Base-by-base conservation (phyloP, 2,888 invertebrate genomes). In the Ditula angustiorana region DNA sequence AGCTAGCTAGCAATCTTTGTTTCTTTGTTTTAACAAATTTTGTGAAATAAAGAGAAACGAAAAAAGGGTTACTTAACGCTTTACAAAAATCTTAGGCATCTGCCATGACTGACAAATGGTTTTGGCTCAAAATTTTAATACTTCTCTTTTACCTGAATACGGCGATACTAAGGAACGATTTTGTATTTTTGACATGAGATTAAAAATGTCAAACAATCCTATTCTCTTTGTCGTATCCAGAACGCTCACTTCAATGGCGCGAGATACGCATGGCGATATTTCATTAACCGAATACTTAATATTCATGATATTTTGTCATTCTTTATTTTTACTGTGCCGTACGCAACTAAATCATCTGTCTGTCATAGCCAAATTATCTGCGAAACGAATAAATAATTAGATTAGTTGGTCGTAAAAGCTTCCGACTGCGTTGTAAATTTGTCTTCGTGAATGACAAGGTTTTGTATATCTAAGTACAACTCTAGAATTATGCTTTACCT, bases 301-400 rank as follows among this genome's bases (percentile, higher is more conserved):
- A 64, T 66, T 66, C 66, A 66, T 66, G 66, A 66, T 53, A 57
- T 66, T 53, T 62, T 58, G 62, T 52, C 62, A 62, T 66, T 52
- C 44, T 46, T 62, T 64, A 59, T 59, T 53, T 64, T 53, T 59
- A 64, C 59, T 28, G 58, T 28, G 52, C 46, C 28, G 26, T 47
- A 41, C 26, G 37, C 37, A 46, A 53, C 37, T 64, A 64, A 59
- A 64, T 64, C 64, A 64, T 59, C 52, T 35, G 63, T 63, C 58
- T 58, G 63, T 52, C 63, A 52, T 44, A 52, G 52, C 44, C 57
- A 63, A 63, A 58, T 63, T 63, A 58, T 63, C 44, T 58, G 53
- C 35, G 52, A 58, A 21, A 37, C 47, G 11, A 47, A 58, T 57
- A 52, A 64, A 23, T 53, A 46, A 64, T 64, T 59, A 35, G 58